Percentiles rank a stretch among this genome's conserved stretches.
These are phyloP conservation scores for Sesia apiformis DNA, from an alignment of 2,888 invertebrate genomes.

Conservation along the genomic window DNA sequence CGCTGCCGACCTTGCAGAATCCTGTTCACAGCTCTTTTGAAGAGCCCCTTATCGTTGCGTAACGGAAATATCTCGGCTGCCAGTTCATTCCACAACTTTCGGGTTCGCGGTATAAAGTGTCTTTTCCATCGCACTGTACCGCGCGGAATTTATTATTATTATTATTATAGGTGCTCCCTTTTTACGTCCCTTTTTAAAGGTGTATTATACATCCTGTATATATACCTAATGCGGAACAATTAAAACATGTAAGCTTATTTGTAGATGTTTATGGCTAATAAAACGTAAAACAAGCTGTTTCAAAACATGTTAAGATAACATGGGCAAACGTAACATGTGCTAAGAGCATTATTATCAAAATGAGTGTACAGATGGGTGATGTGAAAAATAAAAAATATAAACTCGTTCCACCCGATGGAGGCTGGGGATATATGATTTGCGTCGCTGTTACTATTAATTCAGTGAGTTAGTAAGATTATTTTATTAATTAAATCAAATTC, in stretches of 20 bases:
- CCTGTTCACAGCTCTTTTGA: no score
- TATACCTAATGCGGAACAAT: background rate
- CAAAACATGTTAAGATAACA: background rate
- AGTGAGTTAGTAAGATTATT: slow-evolving; percentile 56
- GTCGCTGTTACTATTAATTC: slow-evolving; percentile 72
- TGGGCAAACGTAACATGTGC: background rate
- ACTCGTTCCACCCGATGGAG: slow-evolving; percentile 76
- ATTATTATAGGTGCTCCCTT: no score
- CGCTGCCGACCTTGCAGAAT: no score
- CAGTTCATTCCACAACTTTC: no score
- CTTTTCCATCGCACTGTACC: no score
- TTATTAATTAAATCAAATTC: no score
- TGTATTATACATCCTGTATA: background rate
- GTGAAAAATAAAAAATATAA: slow-evolving; percentile 26
- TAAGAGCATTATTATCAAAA: background rate
- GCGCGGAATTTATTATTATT: no score
- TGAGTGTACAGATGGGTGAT: background rate
- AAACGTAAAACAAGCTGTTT: background rate
- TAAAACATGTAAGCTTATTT: background rate
- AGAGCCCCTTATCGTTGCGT: no score
- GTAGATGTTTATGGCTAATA: background rate
- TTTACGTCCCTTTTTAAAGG: no score
- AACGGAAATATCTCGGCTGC: no score
- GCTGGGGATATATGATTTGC: slow-evolving; percentile 81
- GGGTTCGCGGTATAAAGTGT: no score